Conservation (phyloP, 2,113 vertebrate genomes). For the Vidua chalybeata region DNA sequence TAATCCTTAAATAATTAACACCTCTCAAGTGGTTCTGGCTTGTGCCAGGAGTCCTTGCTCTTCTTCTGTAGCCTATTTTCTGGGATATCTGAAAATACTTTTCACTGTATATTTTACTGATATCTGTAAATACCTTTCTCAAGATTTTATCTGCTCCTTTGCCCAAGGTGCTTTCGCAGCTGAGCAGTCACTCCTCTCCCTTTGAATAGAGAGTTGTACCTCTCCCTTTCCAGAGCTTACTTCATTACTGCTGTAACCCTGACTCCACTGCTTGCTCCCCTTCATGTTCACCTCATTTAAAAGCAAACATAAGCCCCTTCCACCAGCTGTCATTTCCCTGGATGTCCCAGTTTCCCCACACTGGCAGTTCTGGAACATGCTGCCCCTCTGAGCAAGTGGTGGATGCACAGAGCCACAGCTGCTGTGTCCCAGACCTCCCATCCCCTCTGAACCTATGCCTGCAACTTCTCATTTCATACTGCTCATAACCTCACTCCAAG, state of each 20-base stretch:
- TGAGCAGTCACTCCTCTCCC: neutral
- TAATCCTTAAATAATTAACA: constrained; percentile 61
- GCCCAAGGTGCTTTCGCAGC: neutral
- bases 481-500: neutral
- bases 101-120: neutral
- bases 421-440: neutral
- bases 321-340: neutral
- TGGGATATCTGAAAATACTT: neutral
- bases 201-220: neutral
- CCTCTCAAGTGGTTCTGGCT: constrained; percentile 33
- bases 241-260: neutral
- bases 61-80: constrained; percentile 22
- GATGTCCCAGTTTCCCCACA: neutral
- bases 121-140: neutral
- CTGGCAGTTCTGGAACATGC: neutral
- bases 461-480: neutral
- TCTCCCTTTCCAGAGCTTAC: neutral
- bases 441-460: neutral
- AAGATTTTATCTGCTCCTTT: constrained; percentile 20
- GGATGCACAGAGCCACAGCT: neutral
- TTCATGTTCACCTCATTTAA: neutral
- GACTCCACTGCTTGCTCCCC: neutral
- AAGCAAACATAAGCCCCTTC: neutral
- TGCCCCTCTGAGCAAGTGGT: neutral
- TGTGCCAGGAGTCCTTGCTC: neutral